Conservation (phyloP, 2,113 vertebrate species). For the Cricetomys ansorgei region DNA sequence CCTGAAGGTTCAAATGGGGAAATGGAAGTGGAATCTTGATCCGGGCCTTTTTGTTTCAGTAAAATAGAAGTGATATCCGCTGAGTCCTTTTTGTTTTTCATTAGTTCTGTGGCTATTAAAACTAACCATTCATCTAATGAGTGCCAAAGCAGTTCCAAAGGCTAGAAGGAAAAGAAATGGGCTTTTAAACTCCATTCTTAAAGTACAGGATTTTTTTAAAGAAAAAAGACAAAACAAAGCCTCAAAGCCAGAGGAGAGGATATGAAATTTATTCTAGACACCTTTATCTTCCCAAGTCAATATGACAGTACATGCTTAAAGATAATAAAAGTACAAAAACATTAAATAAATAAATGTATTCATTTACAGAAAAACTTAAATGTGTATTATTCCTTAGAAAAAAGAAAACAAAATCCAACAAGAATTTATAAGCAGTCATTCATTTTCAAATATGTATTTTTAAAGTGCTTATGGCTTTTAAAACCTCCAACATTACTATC, state of each 20-base stretch:
- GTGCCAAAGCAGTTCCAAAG: conserved; percentile 97
- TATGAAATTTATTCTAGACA: conserved; percentile 34
- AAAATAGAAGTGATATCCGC: conserved; percentile 91
- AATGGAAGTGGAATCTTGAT: conserved; percentile 84
- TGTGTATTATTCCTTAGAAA: background rate
- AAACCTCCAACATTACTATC: background rate
- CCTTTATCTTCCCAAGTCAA: conserved; percentile 44
- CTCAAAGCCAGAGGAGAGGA: background rate
- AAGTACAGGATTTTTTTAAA: background rate
- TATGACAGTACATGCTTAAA: background rate
- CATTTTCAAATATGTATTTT: conserved; percentile 54
- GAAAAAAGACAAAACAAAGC: background rate
- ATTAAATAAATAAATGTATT: conserved; percentile 44
- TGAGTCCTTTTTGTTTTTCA: conserved; percentile 91
- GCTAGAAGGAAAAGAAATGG: conserved; percentile 87
- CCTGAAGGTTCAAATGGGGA: conserved; percentile 81
- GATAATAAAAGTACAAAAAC: conserved; percentile 4
- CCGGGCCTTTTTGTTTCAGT: conserved; percentile 91
- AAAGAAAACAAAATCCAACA: conserved; percentile 60
- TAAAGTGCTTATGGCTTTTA: background rate
- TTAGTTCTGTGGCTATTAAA: conserved; percentile 96
- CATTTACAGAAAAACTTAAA: conserved; percentile 43
- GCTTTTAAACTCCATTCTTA: conserved; percentile 24
- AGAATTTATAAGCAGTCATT: conserved; percentile 13
- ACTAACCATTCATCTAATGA: conserved; percentile 99